Percentiles rank a stretch among this genome's conserved stretches.
Conservation (phyloP, 2,888 invertebrate species). For the Microdon myrmicae region DNA sequence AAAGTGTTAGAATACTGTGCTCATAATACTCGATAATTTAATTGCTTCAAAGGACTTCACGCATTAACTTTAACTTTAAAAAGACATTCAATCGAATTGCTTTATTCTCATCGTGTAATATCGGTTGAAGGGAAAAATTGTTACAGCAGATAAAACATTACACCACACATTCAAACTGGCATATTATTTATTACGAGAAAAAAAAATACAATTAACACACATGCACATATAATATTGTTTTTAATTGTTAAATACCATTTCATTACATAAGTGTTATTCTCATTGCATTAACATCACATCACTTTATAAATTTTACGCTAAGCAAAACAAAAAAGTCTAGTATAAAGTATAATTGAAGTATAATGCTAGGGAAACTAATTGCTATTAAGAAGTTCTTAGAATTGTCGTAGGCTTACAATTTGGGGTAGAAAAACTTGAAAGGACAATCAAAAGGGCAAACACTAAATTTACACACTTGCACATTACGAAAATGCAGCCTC, state of each 20-base stretch:
- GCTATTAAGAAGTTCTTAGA: conserved; percentile 33
- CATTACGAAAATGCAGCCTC: conserved; percentile 77
- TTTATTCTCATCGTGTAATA: no score
- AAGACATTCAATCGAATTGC: no score
- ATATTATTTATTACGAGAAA: neutral
- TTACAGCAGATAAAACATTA: no score
- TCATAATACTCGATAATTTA: conserved; percentile 15
- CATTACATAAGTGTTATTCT: conserved; percentile 28
- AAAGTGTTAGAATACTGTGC: conserved; percentile 62
- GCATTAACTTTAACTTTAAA: neutral
- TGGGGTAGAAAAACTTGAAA: conserved; percentile 22
- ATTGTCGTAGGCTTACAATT: conserved; percentile 12
- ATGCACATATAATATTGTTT: conserved; percentile 5
- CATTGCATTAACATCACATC: conserved; percentile 20
- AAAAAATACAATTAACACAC: conserved; percentile 5
- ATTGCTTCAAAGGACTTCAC: conserved; percentile 14
- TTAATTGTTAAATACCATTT: conserved; percentile 12
- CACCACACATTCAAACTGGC: no score
- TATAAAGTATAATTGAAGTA: conserved; percentile 14
- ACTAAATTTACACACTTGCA: neutral
- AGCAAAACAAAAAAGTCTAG: conserved; percentile 21
- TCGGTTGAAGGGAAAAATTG: no score
- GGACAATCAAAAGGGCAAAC: conserved; percentile 22
- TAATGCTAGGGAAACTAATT: conserved; percentile 48
- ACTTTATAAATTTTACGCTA: conserved; percentile 13